Base-by-base conservation (phyloP, 2,113 vertebrate species). In the Melospiza georgiana region DNA sequence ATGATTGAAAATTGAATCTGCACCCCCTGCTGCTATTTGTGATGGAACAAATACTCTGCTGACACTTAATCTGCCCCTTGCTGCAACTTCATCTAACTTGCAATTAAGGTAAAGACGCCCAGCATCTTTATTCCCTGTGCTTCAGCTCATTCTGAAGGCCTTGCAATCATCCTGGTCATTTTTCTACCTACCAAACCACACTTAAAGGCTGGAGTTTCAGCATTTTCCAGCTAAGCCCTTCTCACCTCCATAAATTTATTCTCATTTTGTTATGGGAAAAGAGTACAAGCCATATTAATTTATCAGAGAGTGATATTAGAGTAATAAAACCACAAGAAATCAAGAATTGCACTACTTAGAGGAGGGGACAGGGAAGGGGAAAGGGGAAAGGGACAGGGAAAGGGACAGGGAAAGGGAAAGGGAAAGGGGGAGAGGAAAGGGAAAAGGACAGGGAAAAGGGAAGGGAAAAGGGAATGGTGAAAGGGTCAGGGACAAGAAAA, bases 41-140 rank as follows among this genome's bases (percentile, higher is more conserved):
- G 62, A 87, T 49, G 31, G 77, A 92, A 91, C 57, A 84, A 94
- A 85, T 86, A 89, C 69, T 88, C 75, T 89, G 48, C 62, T 94
- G 85, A 66, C 57, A 87, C 59, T 77, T 65, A 94, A 94, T 77
- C 78, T 96, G 62, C n/a, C 59, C 39, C 91, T 92, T 75, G 77
- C 80, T 77, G 79, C 83, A 95, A 81, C 17, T 90, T 84, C 52
- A 77, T 92, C 75, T 74, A 51, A 84, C 23, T 87, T 78, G 83
- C 46, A 95, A 33, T 92, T 80, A 93, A 89, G 80, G 61, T 79
- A 90, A 82, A 87, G 66, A 28, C 95, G 74, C 23, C 69, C 52
- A 67, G 57, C 14, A 62, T n/a, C 58, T 90, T 67, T 67, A 5
- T 49, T 89, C 49, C 46, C 51, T 44, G 18, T 18, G 48, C 41